phyloP scores from a whole-genome alignment of 1,140 invertebrate species.

The fruit fly (Drosophila melanogaster) region DNA sequence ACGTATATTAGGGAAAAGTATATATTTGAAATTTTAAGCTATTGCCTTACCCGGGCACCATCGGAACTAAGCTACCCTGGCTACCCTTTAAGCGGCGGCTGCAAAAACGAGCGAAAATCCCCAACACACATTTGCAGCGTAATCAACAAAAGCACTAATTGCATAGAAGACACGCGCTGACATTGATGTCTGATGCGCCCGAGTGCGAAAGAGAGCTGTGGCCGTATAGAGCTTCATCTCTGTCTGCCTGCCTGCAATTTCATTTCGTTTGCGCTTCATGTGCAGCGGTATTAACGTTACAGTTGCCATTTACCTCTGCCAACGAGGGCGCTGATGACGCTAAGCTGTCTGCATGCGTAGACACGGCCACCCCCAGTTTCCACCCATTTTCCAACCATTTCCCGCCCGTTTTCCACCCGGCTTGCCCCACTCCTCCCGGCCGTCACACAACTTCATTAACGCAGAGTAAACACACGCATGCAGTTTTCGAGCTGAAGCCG shows the following conservation, averaged over 20 bases:
- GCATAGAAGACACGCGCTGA: slow-evolving; percentile 72
- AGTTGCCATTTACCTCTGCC: slow-evolving; percentile 55
- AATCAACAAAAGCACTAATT: slow-evolving; percentile 83
- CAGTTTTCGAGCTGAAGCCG: slow-evolving; percentile 67
- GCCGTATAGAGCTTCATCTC: slow-evolving; percentile 9
- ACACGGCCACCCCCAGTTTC: slow-evolving; percentile 18
- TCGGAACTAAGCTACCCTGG: not conserved
- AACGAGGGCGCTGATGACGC: slow-evolving; percentile 49
- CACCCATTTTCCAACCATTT: slow-evolving; percentile 10
- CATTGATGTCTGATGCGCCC: slow-evolving; percentile 66
- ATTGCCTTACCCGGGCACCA: too few species aligned
- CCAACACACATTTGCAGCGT: slow-evolving; percentile 55
- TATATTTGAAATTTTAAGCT: not conserved
- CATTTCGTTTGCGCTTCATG: slow-evolving; percentile 67
- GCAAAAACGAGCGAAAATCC: slow-evolving; percentile 31
- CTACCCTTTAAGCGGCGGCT: slow-evolving; percentile 12
- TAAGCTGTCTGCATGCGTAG: slow-evolving; percentile 66
- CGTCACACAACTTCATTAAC: slow-evolving; percentile 78
- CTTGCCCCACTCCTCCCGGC: not conserved
- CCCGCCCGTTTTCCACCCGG: not conserved
- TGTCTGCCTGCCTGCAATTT: slow-evolving; percentile 61
- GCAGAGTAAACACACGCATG: slow-evolving; percentile 82
- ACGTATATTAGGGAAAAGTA: not conserved
- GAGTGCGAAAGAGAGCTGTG: not conserved
- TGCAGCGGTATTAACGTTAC: slow-evolving; percentile 73